Percentiles rank a stretch among this genome's conserved stretches.
Conservation (phyloP, 1,140 invertebrate genomes). For the Solen grandis region DNA sequence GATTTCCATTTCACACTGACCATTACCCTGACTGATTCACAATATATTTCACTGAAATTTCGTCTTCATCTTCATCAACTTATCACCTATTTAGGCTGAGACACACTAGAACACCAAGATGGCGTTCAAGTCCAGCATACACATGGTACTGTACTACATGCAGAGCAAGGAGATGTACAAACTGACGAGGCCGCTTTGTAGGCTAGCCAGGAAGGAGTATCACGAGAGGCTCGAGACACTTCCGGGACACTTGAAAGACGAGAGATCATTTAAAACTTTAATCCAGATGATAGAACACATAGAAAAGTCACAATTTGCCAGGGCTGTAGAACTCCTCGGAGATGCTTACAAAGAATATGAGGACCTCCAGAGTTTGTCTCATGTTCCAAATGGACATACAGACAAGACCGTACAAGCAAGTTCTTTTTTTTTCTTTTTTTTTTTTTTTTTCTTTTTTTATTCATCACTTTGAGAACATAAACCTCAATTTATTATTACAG, state of each 20-base stretch:
- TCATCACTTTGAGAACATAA: too few species aligned
- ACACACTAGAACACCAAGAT: too few species aligned
- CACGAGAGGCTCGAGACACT: slow-evolving; percentile 3
- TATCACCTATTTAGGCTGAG: too few species aligned
- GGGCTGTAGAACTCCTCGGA: slow-evolving; percentile 30
- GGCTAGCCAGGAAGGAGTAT: slow-evolving; percentile 36
- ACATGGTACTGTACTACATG: slow-evolving; percentile 38
- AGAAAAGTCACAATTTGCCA: slow-evolving; percentile 34
- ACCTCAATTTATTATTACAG: too few species aligned
- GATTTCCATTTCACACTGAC: too few species aligned
- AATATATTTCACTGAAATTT: too few species aligned
- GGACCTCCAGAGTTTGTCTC: slow-evolving; percentile 47
- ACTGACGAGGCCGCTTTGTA: slow-evolving; percentile 34
- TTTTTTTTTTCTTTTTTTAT: too few species aligned
- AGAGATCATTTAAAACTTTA: slow-evolving; percentile 39
- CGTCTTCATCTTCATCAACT: too few species aligned
- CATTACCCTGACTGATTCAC: too few species aligned
- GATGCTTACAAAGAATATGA: slow-evolving; percentile 49
- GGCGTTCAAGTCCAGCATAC: slow-evolving; percentile 33
- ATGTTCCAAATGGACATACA: too few species aligned
- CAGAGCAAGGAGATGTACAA: slow-evolving; percentile 51
- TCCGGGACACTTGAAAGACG: slow-evolving; percentile 20
- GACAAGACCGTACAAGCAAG: too few species aligned
- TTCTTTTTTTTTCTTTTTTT: too few species aligned
- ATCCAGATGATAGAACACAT: slow-evolving; percentile 38